Conservation (phyloP, 2,113 vertebrate genomes). For the Meleagris gallopavo region DNA sequence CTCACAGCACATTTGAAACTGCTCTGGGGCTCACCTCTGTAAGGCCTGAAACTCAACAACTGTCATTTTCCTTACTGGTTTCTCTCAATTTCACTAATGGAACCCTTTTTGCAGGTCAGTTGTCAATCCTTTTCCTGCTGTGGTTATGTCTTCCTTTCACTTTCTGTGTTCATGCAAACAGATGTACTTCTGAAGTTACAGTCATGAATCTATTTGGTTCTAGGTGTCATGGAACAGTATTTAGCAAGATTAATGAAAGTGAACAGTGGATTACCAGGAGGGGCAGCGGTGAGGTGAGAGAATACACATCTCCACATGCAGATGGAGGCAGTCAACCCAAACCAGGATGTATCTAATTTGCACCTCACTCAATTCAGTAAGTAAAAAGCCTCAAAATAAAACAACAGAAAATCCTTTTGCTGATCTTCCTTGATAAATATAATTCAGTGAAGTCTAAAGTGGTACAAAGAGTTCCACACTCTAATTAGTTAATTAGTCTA, state of each 20-base stretch:
- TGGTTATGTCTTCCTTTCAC: not conserved
- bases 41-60: not conserved
- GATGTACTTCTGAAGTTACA: fast-evolving
- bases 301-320: too few relatives aligned
- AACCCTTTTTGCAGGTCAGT: not conserved
- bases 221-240: not conserved
- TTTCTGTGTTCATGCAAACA: not conserved
- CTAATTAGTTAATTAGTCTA: conserved; percentile 26
- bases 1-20: not conserved
- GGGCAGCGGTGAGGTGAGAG: too few relatives aligned
- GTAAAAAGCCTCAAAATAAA: not conserved
- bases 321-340: not conserved
- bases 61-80: not conserved
- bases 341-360: not conserved
- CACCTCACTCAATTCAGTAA: not conserved
- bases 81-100: not conserved
- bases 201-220: too few relatives aligned
- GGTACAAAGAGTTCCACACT: not conserved
- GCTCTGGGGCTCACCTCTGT: not conserved
- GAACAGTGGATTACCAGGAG: not conserved
- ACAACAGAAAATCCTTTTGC: not conserved
- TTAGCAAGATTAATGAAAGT: not conserved
- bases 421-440: not conserved
- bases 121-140: not conserved
- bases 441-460: not conserved